These are phyloP conservation scores for Scaptomyza tumidula DNA, from an alignment of 2,888 invertebrate species.

Conservation along the genomic window DNA sequence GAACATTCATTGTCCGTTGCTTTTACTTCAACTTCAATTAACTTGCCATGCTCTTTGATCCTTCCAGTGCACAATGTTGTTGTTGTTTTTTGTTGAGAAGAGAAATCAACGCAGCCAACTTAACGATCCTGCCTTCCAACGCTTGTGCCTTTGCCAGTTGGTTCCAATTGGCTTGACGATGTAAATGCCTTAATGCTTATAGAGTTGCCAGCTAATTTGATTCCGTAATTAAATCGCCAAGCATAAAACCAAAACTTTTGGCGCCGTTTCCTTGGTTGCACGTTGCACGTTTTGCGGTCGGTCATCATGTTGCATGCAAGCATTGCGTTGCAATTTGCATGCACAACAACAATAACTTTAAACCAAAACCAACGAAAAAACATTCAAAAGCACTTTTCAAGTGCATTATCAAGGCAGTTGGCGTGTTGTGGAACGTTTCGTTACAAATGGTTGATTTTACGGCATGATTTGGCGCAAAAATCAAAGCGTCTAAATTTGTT, in stretches of 20 bases:
- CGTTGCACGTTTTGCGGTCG: constrained; percentile 20
- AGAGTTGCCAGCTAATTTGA: constrained; percentile 21
- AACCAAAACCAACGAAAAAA: background rate
- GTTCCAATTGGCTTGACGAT: background rate
- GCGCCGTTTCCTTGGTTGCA: constrained; percentile 38
- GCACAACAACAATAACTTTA: constrained; percentile 7
- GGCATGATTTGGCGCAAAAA: constrained; percentile 74
- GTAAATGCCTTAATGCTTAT: background rate
- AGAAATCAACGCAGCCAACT: constrained; percentile 3
- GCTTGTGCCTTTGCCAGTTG: constrained; percentile 3
- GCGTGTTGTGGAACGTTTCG: constrained; percentile 51
- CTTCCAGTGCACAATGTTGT: background rate
- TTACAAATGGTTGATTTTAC: constrained; percentile 72
- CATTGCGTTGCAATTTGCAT: constrained; percentile 42
- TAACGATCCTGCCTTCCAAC: constrained; percentile 7
- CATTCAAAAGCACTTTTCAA: constrained; percentile 33
- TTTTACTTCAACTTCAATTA: constrained; percentile 25
- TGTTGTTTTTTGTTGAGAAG: background rate
- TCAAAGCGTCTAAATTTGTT: constrained; percentile 48
- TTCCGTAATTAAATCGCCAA: constrained; percentile 48
- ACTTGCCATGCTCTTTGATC: constrained; percentile 11
- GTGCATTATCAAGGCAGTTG: constrained; percentile 53
- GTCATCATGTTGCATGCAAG: constrained; percentile 40
- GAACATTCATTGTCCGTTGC: constrained; percentile 29
- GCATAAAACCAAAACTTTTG: constrained; percentile 12